These are phyloP conservation scores for Brachylomia viminalis DNA, from an alignment of 2,888 invertebrate species.

Conservation along the genomic window DNA sequence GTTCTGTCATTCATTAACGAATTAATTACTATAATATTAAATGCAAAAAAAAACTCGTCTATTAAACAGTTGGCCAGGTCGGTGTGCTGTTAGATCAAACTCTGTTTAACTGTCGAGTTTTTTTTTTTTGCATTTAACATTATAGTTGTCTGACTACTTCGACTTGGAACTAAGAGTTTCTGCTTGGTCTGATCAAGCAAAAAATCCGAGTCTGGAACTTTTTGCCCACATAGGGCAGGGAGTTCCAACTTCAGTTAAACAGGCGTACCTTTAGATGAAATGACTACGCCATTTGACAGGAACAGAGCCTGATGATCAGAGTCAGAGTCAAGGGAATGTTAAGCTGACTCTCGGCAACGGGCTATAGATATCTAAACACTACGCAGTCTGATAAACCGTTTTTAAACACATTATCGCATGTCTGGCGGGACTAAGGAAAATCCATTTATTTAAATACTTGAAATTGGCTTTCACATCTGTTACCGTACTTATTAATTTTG, in stretches of 20 bases:
- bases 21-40: no score
- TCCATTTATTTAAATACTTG: slow-evolving; percentile 24
- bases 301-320: not conserved
- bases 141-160: not conserved
- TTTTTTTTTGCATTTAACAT: not conserved
- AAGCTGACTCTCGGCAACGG: not conserved
- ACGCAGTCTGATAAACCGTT: not conserved
- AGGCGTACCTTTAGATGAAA: not conserved
- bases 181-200: not conserved
- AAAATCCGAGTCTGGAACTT: not conserved
- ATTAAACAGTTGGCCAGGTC: no score
- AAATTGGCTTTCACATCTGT: slow-evolving; percentile 15
- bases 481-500: slow-evolving; percentile 50
- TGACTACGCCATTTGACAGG: not conserved
- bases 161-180: not conserved
- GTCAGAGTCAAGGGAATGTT: not conserved
- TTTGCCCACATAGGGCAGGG: not conserved
- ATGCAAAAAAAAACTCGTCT: no score
- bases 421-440: not conserved
- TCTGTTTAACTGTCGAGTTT: not conserved
- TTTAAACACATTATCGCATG: not conserved
- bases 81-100: no score
- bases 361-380: not conserved
- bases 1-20: not conserved
- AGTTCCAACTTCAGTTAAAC: not conserved